phyloP scores from a whole-genome alignment of 2,797 vertebrate genomes.

The Artibeus jamaicensis region DNA sequence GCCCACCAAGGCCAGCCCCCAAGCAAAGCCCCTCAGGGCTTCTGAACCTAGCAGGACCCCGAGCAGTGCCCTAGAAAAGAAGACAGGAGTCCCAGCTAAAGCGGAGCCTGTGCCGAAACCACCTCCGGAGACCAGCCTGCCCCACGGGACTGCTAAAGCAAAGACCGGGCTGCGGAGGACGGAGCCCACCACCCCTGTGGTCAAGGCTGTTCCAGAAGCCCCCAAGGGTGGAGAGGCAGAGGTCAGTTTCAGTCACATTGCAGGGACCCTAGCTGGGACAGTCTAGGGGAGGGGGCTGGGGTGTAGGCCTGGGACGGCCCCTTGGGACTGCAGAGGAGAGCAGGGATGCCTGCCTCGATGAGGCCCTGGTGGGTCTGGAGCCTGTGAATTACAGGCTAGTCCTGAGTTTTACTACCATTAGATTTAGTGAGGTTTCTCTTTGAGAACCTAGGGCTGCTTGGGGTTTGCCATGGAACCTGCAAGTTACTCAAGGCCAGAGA shows the following conservation, averaged over 20 bases:
- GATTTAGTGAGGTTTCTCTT: background rate
- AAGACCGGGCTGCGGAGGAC: conserved; percentile 74
- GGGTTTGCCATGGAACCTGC: background rate
- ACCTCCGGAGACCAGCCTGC: conserved; percentile 83
- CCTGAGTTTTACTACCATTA: background rate
- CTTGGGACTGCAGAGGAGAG: background rate
- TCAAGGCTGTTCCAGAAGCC: conserved; percentile 85
- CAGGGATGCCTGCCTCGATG: background rate
- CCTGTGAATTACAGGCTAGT: background rate
- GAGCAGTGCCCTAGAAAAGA: conserved; percentile 81
- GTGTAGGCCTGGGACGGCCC: background rate
- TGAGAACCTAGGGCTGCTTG: background rate
- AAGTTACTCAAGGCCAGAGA: background rate
- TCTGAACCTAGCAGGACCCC: conserved; percentile 85
- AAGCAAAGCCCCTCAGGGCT: conserved; percentile 86
- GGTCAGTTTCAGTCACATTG: conserved; percentile 85
- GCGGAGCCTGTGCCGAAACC: conserved; percentile 78
- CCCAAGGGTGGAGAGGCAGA: conserved; percentile 91
- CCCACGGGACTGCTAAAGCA: conserved; percentile 79
- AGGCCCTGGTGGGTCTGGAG: background rate
- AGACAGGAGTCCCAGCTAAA: conserved; percentile 66
- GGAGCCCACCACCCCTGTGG: conserved; percentile 86
- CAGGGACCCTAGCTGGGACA: background rate
- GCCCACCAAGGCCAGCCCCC: conserved; percentile 84
- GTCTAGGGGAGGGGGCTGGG: background rate